phyloP scores from a whole-genome alignment of 2,113 vertebrate species.

The Barnardius zonarius region DNA sequence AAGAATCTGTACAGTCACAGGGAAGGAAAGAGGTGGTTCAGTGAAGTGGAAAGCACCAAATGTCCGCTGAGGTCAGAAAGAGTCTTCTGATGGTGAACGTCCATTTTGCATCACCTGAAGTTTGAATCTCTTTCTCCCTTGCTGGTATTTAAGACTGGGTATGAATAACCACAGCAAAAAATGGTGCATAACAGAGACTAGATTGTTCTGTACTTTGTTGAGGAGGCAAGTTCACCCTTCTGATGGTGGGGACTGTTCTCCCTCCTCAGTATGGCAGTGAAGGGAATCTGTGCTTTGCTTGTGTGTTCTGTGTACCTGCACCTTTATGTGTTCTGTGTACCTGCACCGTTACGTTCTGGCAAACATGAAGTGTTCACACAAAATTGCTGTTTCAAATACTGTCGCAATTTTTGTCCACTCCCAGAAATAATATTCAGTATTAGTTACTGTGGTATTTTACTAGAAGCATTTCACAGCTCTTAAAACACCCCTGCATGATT shows the following conservation, averaged over 20 bases:
- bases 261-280: fast-evolving
- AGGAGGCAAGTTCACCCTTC: not conserved
- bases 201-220: not conserved
- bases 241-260: not conserved
- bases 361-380: not conserved
- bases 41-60: not conserved
- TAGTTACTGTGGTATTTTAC: not conserved
- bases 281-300: not conserved
- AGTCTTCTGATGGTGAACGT: not conserved
- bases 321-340: not conserved
- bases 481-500: not conserved
- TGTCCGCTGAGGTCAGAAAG: not conserved
- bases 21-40: not conserved
- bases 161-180: not conserved
- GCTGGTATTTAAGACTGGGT: not conserved
- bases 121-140: not conserved
- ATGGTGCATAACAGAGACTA: not conserved
- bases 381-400: not conserved
- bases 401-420: not conserved
- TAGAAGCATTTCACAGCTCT: slow-evolving; percentile 26
- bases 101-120: not conserved
- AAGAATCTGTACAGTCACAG: not conserved
- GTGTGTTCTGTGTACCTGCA: not conserved
- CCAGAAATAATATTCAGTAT: not conserved
- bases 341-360: not conserved